These are phyloP conservation scores for Taphrorychus bicolor DNA, from an alignment of 2,888 invertebrate genomes.

Conservation along the genomic window DNA sequence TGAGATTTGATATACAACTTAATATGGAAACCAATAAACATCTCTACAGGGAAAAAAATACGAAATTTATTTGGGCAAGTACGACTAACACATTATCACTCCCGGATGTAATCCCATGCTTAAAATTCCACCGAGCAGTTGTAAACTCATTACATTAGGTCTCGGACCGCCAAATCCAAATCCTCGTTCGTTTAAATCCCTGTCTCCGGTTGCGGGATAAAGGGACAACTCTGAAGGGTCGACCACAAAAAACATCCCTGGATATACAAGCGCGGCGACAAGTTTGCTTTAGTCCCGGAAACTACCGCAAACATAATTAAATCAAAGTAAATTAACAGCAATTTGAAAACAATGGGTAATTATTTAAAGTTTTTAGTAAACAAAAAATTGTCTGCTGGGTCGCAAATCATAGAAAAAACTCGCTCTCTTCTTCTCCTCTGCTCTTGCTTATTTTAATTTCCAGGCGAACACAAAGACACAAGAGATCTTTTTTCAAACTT, in stretches of 20 bases:
- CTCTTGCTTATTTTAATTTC: too few relatives aligned
- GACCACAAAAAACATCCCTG: slow-evolving; percentile 20
- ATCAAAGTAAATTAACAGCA: background rate
- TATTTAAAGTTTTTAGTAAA: too few relatives aligned
- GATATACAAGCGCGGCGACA: slow-evolving; percentile 6
- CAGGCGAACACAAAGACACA: too few relatives aligned
- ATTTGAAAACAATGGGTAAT: too few relatives aligned
- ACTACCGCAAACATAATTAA: slow-evolving; percentile 14
- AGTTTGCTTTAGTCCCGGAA: background rate
- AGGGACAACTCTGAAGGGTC: slow-evolving; percentile 4
- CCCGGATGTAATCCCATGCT: background rate
- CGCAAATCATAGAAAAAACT: too few relatives aligned
- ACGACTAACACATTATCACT: background rate
- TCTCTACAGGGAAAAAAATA: too few relatives aligned
- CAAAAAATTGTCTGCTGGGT: background rate
- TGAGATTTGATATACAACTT: too few relatives aligned
- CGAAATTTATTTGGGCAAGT: too few relatives aligned
- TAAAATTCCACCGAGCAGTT: background rate
- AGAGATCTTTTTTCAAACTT: too few relatives aligned
- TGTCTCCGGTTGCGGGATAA: background rate
- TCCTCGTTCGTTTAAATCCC: slow-evolving; percentile 16
- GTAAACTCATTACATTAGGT: slow-evolving; percentile 8
- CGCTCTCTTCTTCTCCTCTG: too few relatives aligned
- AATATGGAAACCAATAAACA: too few relatives aligned
- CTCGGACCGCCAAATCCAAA: background rate